Evolutionary conservation across 2,113 vertebrate species (phyloP).

Genomic region (Rhodinocichla rosea): DNA sequence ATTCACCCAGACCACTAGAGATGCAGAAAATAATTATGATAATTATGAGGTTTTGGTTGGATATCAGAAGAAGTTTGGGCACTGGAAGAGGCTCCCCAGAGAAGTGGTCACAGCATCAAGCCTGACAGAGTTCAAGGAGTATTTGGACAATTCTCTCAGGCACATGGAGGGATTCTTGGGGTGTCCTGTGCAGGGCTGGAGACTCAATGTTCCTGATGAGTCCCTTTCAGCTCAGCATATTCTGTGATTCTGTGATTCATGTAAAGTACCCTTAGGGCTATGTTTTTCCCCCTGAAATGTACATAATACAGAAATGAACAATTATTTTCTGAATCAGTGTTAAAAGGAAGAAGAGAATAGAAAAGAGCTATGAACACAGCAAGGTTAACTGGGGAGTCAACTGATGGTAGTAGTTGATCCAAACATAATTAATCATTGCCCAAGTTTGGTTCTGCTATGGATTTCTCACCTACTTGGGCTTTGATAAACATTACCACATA

Average conservation of each 20-base stretch:
- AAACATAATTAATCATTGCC: not conserved
- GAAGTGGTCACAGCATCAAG: not conserved
- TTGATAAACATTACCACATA: not conserved
- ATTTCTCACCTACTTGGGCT: not conserved
- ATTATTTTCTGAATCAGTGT: not conserved
- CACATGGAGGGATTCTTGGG: not conserved
- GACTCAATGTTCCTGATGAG: rapidly evolving
- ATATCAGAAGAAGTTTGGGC: not conserved
- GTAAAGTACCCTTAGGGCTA: not conserved
- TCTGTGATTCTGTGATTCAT: not conserved
- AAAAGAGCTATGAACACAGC: not conserved
- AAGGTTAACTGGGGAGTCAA: not conserved
- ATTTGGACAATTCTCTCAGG: not conserved
- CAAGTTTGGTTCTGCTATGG: not conserved
- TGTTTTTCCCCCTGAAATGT: not conserved
- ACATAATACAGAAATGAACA: not conserved
- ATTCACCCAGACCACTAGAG: not conserved
- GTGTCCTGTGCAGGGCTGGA: not conserved
- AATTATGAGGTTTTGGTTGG: not conserved
- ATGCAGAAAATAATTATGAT: not conserved
- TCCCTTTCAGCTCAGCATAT: not conserved
- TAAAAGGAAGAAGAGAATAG: not conserved
- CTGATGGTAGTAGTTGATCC: not conserved
- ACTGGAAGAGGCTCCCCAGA: not conserved
- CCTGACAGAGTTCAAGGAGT: not conserved